These are phyloP conservation scores for Artemia franciscana DNA, from an alignment of 1,140 invertebrate genomes.

Conservation along the genomic window DNA sequence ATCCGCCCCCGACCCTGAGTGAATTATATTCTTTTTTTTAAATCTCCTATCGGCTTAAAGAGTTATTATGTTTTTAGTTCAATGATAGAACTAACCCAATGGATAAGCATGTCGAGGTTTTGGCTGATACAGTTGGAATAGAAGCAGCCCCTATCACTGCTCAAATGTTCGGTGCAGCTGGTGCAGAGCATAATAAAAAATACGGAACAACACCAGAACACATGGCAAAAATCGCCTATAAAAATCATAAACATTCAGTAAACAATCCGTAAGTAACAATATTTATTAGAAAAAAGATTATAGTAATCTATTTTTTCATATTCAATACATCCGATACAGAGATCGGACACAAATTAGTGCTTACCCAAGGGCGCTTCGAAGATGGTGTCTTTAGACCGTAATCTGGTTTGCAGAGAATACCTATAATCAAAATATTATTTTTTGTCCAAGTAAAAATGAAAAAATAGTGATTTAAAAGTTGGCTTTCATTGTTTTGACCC, in stretches of 20 bases:
- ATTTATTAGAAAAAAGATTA: background rate
- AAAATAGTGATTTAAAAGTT: too few species aligned
- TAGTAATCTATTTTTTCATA: background rate
- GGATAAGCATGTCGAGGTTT: conserved; percentile 68
- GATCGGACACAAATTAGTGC: too few species aligned
- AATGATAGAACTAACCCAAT: conserved; percentile 75
- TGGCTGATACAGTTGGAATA: conserved; percentile 55
- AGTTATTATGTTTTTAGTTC: conserved; percentile 40
- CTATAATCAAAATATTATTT: too few species aligned
- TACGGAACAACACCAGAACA: conserved; percentile 80
- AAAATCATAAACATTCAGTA: conserved; percentile 87
- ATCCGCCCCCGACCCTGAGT: too few species aligned
- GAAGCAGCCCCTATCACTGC: conserved; percentile 59
- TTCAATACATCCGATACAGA: too few species aligned
- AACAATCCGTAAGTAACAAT: conserved; percentile 60
- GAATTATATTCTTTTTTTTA: too few species aligned
- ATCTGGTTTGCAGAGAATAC: too few species aligned
- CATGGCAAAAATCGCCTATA: conserved; percentile 89
- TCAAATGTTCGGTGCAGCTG: conserved; percentile 92
- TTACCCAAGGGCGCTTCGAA: too few species aligned
- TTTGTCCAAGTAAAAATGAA: too few species aligned
- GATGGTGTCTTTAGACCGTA: too few species aligned
- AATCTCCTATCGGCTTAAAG: too few species aligned
- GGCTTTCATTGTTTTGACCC: too few species aligned
- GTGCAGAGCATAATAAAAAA: conserved; percentile 86